These are phyloP conservation scores for Oophaga sylvatica DNA, from an alignment of 2,797 vertebrate genomes.

Conservation along the genomic window DNA sequence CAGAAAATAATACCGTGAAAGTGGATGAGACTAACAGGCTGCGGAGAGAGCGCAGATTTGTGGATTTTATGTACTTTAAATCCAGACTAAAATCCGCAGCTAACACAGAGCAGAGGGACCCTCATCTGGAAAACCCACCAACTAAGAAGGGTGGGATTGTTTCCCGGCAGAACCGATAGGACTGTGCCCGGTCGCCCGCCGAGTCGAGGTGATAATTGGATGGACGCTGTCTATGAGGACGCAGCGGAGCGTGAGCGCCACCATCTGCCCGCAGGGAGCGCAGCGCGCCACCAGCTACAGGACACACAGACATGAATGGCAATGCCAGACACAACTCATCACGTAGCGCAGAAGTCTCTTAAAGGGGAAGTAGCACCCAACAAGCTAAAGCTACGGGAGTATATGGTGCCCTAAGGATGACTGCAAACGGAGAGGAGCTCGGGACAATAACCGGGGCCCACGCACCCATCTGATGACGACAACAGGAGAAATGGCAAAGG, in stretches of 20 bases:
- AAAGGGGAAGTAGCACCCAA: neutral
- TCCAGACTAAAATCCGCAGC: no score
- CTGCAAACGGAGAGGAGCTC: no score
- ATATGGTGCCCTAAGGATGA: no score
- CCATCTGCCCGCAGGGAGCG: neutral
- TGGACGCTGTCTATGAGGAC: neutral
- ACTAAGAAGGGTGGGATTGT: neutral
- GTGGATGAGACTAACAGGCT: no score
- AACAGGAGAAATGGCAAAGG: neutral
- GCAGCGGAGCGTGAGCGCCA: conserved; percentile 1
- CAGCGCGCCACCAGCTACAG: neutral
- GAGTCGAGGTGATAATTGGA: neutral
- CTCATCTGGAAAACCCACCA: no score
- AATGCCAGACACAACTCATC: neutral
- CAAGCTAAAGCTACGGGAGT: neutral
- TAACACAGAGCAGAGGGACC: no score
- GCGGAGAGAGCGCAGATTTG: no score
- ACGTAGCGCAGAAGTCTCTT: neutral
- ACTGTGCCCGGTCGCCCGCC: neutral
- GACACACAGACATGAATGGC: neutral
- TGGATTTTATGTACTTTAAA: no score
- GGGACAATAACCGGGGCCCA: no score
- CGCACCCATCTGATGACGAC: no score
- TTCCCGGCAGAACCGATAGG: neutral
- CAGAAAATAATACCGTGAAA: no score